Evolutionary conservation across 1,140 invertebrate genomes (phyloP), one percentile per base, ranked within the genome.

Genomic region (Lordiphosa stackelbergi): DNA sequence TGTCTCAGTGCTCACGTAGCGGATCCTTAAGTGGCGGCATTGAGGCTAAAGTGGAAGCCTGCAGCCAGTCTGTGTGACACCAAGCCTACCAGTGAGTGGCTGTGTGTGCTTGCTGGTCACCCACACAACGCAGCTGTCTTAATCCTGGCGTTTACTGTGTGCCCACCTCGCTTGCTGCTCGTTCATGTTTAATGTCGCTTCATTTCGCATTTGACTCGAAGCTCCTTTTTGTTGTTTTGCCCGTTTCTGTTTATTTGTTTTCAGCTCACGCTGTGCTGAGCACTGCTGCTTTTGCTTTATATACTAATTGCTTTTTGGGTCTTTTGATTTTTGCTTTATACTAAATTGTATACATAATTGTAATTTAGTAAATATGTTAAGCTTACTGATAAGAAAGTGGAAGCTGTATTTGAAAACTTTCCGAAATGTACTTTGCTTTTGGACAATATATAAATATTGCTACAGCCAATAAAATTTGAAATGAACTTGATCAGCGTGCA

Each of bases 1-100:
- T 65, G 60, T 79, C 66, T 61, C 61, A 53, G 42, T 52, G 59
- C 61, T 55, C 74, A 78, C 74, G 74, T 78, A 78, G 54, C 75
- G 51, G 8, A 65, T 61, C 66, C 74, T 78, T 78, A 78, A 78
- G 74, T 79, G 70, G 64, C 69, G 59, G 65, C 73, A 69, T 73
- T 78, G 73, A 73, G 74, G 60, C 46, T 55, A 61, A 40, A 49
- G 37, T 41, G 47, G 7, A 13, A 13, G 46, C 38, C 22, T 11
- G 31, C n/a, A 22, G 12, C 45, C n/a, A 35, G 36, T 16, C 38
- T 42, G 5, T 11, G 16, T 41, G 31, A 19, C 6, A 12, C 11
- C 3, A 19, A 41, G 41, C 22, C 16, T 42, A 8, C 37, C 13
- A 48, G 24, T 46, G n/a, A 53, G 31, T 42, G 34, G 28, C 19